These are phyloP conservation scores for Hydrolagus affinis DNA, from an alignment of 2,113 vertebrate genomes.

Conservation along the genomic window DNA sequence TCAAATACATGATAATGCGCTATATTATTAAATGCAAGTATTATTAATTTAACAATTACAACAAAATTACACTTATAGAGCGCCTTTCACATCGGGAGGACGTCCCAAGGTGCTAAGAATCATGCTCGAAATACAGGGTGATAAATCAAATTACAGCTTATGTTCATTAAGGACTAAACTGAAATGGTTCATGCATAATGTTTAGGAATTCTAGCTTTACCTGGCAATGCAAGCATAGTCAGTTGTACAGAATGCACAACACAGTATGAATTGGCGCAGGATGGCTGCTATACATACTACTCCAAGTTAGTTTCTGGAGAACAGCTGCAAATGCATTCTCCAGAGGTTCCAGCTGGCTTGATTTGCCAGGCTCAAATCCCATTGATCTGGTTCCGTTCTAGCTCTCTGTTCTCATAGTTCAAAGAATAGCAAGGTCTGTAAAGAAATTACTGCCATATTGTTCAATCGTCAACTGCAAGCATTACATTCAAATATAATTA, in stretches of 20 bases:
- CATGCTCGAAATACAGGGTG: too few species aligned
- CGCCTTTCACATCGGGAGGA: too few species aligned
- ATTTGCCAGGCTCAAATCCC: conserved; percentile 63
- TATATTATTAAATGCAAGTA: too few species aligned
- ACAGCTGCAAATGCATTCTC: conserved; percentile 66
- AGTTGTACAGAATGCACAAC: background rate
- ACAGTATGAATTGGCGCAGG: background rate
- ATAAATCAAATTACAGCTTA: too few species aligned
- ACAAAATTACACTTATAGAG: too few species aligned
- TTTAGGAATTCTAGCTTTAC: background rate
- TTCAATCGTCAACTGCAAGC: conserved; percentile 63
- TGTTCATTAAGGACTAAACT: too few species aligned
- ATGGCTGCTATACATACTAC: background rate
- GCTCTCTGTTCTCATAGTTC: conserved; percentile 67
- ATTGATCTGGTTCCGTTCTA: conserved; percentile 69
- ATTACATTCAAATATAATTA: conserved; percentile 74
- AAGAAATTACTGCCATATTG: conserved; percentile 77
- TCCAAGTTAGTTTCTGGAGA: conserved; percentile 53
- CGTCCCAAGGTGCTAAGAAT: too few species aligned
- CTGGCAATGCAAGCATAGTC: background rate
- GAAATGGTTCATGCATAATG: too few species aligned
- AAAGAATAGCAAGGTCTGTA: conserved; percentile 66
- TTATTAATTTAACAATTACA: too few species aligned
- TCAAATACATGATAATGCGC: too few species aligned
- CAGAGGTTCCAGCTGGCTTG: conserved; percentile 64